Conservation (phyloP, 2,113 vertebrate genomes). For the Calidris pygmaea region DNA sequence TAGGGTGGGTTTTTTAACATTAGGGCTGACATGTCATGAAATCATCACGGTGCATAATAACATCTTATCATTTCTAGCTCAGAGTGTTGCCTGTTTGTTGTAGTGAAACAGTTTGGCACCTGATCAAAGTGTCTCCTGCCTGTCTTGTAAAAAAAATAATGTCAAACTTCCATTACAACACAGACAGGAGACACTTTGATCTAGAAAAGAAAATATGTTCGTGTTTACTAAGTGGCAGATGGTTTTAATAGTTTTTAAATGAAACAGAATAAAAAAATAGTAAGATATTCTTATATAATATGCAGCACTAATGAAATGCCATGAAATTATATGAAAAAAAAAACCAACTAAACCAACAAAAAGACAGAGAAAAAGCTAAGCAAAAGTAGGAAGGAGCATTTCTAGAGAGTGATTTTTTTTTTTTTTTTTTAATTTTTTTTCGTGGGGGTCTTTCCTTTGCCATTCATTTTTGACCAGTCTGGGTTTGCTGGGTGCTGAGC, state of each 20-base stretch:
- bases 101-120: conserved; percentile 44
- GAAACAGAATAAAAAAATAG: conserved; percentile 28
- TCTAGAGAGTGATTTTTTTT: not conserved
- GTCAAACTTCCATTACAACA: conserved; percentile 51
- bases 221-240: conserved; percentile 64
- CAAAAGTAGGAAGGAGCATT: not conserved
- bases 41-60: not conserved
- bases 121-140: conserved; percentile 62
- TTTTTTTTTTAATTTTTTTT: not conserved
- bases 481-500: not conserved
- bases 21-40: conserved; percentile 9
- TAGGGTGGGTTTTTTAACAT: not conserved
- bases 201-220: conserved; percentile 57
- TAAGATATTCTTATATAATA: not conserved
- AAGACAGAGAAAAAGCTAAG: not conserved
- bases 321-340: not conserved
- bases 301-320: not conserved
- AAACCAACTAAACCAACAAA: not conserved
- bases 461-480: not conserved
- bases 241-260: conserved; percentile 60
- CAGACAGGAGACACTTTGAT: conserved; percentile 64
- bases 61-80: conserved; percentile 52
- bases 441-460: not conserved
- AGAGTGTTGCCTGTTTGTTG: conserved; percentile 58
- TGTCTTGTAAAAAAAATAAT: conserved; percentile 50